Base-by-base conservation (phyloP, 1,140 invertebrate genomes). In the Geopemphigus sp. region DNA sequence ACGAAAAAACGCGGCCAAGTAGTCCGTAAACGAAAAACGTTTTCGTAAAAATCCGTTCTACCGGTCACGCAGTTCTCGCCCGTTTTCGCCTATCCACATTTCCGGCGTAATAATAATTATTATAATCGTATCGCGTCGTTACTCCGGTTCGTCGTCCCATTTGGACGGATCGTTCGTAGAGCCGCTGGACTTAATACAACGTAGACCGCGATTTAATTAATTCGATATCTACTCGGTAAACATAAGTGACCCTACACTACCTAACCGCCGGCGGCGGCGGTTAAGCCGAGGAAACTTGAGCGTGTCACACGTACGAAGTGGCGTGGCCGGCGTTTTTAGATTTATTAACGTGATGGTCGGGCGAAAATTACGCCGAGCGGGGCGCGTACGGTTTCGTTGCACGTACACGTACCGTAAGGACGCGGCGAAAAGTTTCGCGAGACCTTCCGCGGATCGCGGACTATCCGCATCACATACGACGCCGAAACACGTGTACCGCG, bases 331-430 rank as follows among this genome's bases (percentile, higher is more conserved):
- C n/a, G 39, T 68, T 22, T 68, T 54, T 32, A 73, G 47, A 73
- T 73, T 73, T 73, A 73, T 73, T 73, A 57, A 56, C 26, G 70
- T 73, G 54, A 39, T 56, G 22, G 17, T n/a, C n/a, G 53, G 8
- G 47, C 54, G 70, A 56, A 73, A 73, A 73, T 56, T 73, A 73
- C n/a, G 19, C 70, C 17, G n/a, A 19, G 53, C 70, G 32, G n/a
- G 19, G 53, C 70, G 32, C 70, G 70, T 11, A 73, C 70, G 11
- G 14, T 54, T 6, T 54, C n/a, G n/a, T n/a, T n/a, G n/a, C n/a
- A n/a, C n/a, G n/a, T n/a, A n/a, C n/a, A n/a, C n/a, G n/a, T n/a
- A n/a, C n/a, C n/a, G n/a, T n/a, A n/a, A 22, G 47, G 68, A 17
- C 29, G 50, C 54, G 53, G 54, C 39, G 24, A 56, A 73, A 73